Evolutionary conservation across 1,140 invertebrate genomes (phyloP).

Genomic region (Hylaeus anthracinus): DNA sequence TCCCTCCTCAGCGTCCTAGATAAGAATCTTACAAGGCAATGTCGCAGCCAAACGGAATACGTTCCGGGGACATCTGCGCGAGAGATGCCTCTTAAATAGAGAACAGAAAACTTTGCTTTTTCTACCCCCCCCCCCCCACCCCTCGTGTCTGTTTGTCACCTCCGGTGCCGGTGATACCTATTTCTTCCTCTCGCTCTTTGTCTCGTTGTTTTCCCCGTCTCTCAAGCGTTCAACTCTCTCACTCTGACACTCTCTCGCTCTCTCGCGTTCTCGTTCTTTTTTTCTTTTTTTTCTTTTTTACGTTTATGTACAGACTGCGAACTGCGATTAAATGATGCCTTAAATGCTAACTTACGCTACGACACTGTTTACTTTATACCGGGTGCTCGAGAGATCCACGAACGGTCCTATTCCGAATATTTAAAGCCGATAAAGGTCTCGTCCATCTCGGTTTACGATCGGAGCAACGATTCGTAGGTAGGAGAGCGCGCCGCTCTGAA

Average conservation of each 20-base stretch:
- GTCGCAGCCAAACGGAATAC: slow-evolving; percentile 54
- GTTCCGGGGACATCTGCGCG: slow-evolving; percentile 43
- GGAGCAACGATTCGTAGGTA: no score
- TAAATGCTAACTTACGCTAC: slow-evolving; percentile 55
- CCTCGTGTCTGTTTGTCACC: slow-evolving; percentile 17
- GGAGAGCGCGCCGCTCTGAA: background rate
- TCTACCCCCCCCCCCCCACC: slow-evolving; percentile 3
- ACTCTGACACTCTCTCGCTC: slow-evolving; percentile 12
- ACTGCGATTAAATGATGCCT: slow-evolving; percentile 65
- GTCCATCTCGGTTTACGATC: no score
- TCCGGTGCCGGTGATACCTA: background rate
- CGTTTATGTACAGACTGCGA: slow-evolving; percentile 64
- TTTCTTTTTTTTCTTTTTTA: slow-evolving; percentile 23
- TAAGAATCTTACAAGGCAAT: slow-evolving; percentile 64
- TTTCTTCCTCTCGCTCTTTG: slow-evolving; percentile 2
- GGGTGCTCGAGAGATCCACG: slow-evolving; percentile 3
- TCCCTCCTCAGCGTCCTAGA: slow-evolving; percentile 50
- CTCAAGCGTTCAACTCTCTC: background rate
- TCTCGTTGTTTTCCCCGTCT: background rate
- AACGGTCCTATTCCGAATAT: no score
- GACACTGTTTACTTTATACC: slow-evolving; percentile 51
- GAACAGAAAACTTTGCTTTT: slow-evolving; percentile 27
- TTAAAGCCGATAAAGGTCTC: no score
- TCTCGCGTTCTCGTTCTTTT: background rate
- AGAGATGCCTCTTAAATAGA: slow-evolving; percentile 49